Evolutionary conservation across 2,797 vertebrate genomes (phyloP), one percentile per base, ranked within the genome.

Genomic region (Triplophysa yarkandensis): DNA sequence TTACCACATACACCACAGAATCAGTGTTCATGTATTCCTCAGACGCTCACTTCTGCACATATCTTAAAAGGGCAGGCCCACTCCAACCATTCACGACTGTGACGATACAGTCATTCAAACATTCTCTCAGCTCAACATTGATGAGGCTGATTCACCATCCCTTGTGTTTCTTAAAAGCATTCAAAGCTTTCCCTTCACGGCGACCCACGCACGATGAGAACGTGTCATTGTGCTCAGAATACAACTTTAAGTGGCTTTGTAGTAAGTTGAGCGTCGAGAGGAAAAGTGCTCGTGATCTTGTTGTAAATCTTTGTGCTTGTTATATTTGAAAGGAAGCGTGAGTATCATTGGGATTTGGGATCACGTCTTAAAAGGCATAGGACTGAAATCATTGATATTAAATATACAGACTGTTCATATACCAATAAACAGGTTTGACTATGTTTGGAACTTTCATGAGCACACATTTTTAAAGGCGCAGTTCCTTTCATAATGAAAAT

Each of bases 11-110:
- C 19, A 27, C 75, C 43, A 39, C 44, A 67, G 72, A 75, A 74
- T 60, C 65, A 34, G 74, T 68, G 76, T 71, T 76, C 61, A 64
- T 71, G 70, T 71, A 68, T 75, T 69, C 50, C 77, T 68, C 57
- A 68, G 76, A 58, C 52, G 23, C 65, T 77, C 46, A 63, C 73
- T 76, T 76, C 21, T 71, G 62, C 67, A 75, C 27, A 77, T 76
- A 68, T 80, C 71, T 71, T 65, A 52, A 72, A 62, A 82, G 46
- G 71, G 71, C 65, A 68, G 75, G 65, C 44, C 8, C 63, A 63
- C 78, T 69, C 75, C 65, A 63, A 44, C 71, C 71, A 77, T 63
- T 64, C 60, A 61, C 23, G 32, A 25, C 25, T 57, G 41, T 54
- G 52, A 60, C 46, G n/a, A 69, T 44, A 66, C 46, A 61, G 43